Conservation (phyloP, 2,113 vertebrate species). For the Machaerirhynchus nigripectus region DNA sequence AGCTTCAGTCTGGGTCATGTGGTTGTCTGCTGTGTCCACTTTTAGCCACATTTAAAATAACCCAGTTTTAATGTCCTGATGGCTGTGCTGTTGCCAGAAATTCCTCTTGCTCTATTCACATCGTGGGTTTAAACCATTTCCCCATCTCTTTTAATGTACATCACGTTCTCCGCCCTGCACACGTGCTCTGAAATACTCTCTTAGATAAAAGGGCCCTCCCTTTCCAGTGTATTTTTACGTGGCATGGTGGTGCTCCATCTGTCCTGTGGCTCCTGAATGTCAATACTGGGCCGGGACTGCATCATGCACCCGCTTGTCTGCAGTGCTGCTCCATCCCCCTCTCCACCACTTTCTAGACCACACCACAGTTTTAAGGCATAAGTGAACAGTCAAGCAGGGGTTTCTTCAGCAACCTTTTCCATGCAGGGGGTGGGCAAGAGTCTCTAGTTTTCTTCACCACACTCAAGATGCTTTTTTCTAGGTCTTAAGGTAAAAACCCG, state of each 20-base stretch:
- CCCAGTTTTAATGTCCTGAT: neutral
- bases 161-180: accelerated
- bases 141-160: neutral
- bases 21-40: neutral
- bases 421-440: neutral
- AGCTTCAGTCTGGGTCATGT: neutral
- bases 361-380: neutral
- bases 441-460: neutral
- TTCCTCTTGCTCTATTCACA: neutral
- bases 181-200: neutral
- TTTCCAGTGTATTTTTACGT: neutral
- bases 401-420: neutral
- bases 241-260: accelerated
- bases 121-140: neutral
- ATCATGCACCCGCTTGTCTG: accelerated
- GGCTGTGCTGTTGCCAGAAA: neutral
- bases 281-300: accelerated
- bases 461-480: neutral
- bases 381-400: neutral
- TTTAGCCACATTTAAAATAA: constrained; percentile 21
- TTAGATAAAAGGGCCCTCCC: neutral
- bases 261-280: accelerated
- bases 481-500: neutral
- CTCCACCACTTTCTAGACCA: neutral
- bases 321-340: accelerated